Conservation (phyloP, 2,888 invertebrate genomes). For the Cordilura impudica region DNA sequence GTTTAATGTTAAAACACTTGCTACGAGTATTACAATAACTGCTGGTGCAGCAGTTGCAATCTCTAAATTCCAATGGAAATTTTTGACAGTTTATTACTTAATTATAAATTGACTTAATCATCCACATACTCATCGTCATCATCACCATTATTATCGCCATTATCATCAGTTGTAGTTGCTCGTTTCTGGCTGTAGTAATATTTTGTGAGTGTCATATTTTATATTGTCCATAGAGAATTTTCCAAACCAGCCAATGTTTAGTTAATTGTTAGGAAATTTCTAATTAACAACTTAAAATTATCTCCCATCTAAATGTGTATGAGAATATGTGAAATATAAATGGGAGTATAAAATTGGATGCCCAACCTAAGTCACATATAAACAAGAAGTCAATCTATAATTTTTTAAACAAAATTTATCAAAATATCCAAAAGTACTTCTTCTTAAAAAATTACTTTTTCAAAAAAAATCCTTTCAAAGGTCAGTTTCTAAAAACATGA, state of each 20-base stretch:
- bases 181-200: slow-evolving; percentile 16
- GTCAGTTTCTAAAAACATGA: too few species aligned
- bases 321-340: not conserved
- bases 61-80: slow-evolving; percentile 58
- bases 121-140: slow-evolving; percentile 22
- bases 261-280: slow-evolving; percentile 61
- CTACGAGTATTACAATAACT: slow-evolving; percentile 12
- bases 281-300: slow-evolving; percentile 63
- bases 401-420: too few species aligned
- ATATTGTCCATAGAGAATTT: slow-evolving; percentile 49
- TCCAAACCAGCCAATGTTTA: slow-evolving; percentile 49
- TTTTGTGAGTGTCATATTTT: slow-evolving; percentile 59
- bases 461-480: too few species aligned
- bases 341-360: too few species aligned
- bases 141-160: not conserved
- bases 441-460: too few species aligned
- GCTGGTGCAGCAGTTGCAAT: slow-evolving; percentile 34
- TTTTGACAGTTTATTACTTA: slow-evolving; percentile 63
- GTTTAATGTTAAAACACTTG: not conserved
- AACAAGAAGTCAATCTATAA: too few species aligned
- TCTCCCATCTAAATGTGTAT: slow-evolving; percentile 14
- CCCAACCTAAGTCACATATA: too few species aligned
- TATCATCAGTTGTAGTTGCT: slow-evolving; percentile 2
- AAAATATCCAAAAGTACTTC: too few species aligned
- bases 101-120: slow-evolving; percentile 61